Percentiles rank a stretch among this genome's conserved stretches.
These are phyloP conservation scores for Benthosema pterotum DNA, from an alignment of 2,797 vertebrate species.

Conservation along the genomic window DNA sequence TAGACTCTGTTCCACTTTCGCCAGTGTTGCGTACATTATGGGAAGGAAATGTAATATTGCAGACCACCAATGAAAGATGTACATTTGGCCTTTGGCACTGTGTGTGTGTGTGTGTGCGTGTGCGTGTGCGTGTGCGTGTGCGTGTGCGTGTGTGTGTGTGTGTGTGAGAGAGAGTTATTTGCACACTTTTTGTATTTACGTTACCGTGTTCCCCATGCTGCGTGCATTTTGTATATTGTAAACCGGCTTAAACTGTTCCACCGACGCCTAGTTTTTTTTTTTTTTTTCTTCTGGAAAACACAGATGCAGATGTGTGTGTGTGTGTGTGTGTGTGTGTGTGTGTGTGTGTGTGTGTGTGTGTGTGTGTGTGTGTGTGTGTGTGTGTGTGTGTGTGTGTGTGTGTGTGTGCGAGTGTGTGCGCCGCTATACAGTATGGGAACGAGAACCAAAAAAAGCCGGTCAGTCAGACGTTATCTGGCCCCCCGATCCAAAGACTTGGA, in stretches of 20 bases:
- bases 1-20: too few relatives aligned
- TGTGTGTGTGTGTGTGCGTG: not conserved
- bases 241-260: constrained; percentile 42
- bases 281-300: constrained; percentile 39
- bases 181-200: constrained; percentile 37
- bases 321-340: too few relatives aligned
- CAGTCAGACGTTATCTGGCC: constrained; percentile 66
- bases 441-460: constrained; percentile 31
- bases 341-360: too few relatives aligned
- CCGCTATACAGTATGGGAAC: constrained; percentile 35
- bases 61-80: constrained; percentile 43
- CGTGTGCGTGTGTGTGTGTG: not conserved
- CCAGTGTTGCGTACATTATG: too few relatives aligned
- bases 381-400: too few relatives aligned
- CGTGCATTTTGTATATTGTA: constrained; percentile 53
- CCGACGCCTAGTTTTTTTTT: constrained; percentile 3
- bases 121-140: not conserved
- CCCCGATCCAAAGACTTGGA: constrained; percentile 64
- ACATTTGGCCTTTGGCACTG: constrained; percentile 28
- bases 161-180: too few relatives aligned
- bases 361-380: too few relatives aligned
- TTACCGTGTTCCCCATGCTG: constrained; percentile 24
- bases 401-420: constrained; percentile 43
- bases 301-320: constrained; percentile 64
- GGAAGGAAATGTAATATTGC: constrained; percentile 1